Evolutionary conservation across 2,888 invertebrate species (phyloP), one percentile per base, ranked within the genome.

Genomic region (Rhagonycha lutea): DNA sequence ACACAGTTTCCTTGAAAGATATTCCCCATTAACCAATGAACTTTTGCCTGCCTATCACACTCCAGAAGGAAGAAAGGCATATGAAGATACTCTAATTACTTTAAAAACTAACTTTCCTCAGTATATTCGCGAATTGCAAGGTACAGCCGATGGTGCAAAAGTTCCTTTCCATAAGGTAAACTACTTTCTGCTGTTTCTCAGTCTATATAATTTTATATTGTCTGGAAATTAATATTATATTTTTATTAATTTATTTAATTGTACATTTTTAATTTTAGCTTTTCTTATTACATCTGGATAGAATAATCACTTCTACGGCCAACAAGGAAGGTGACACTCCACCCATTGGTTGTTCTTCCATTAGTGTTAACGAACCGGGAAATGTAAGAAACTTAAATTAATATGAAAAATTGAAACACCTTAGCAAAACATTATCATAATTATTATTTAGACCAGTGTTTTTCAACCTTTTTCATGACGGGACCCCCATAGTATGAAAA

Each of bases 271-370:
- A 72, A 70, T 87, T 24, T 88, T 88, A 97, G 96, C 87, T 97
- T 63, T 95, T 97, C 86, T 89, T 97, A 10, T 90, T 96, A 81
- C 96, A 96, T 84, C 90, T 96, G 91, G 96, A 96, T 82, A 94
- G 95, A 81, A 92, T 96, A 68, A 90, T 94, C 67, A 92, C 93
- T 0, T 91, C 90, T 74, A 87, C 90, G 8, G 87, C 89, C 0
- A 89, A 82, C 90, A 80, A 89, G 90, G 81, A 90, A 90, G 82
- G 86, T 47, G 75, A 76, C 11, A 82, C 83, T 18, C 87, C 88
- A 80, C 92, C 93, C 0, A 91, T 92, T 8, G 96, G 96, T 18
- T 96, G 96, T 88, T 94, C 95, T 14, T 92, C 94, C 5, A 90
- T 96, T 28, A 92, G 93, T 78, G 90, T 95, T 77, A 94, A 94